phyloP scores from a whole-genome alignment of 2,113 vertebrate species.

The Odontophorus gujanensis region DNA sequence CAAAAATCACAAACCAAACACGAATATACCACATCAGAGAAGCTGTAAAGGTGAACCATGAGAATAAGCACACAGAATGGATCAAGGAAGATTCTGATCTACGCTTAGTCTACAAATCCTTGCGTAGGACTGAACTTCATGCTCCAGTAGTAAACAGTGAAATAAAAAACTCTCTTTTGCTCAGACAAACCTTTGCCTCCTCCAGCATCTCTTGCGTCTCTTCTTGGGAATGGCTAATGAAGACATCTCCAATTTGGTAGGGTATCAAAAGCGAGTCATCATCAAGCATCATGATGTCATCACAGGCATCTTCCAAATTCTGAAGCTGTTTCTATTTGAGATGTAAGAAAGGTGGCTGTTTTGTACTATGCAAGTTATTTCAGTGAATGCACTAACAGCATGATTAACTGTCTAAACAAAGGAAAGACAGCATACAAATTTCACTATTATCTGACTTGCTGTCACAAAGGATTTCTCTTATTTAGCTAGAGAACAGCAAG shows the following conservation, averaged over 20 bases:
- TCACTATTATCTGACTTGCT: background rate
- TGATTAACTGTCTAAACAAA: background rate
- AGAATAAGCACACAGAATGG: background rate
- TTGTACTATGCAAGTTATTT: background rate
- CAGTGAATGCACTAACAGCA: background rate
- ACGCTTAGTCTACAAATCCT: background rate
- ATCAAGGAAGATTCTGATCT: background rate
- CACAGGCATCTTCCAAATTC: slow-evolving; percentile 94
- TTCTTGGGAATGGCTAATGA: slow-evolving; percentile 94
- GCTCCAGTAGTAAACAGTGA: background rate
- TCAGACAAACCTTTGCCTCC: slow-evolving; percentile 87
- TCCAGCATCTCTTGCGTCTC: slow-evolving; percentile 96
- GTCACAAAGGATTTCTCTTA: background rate
- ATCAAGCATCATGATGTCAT: slow-evolving; percentile 93
- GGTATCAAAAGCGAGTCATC: slow-evolving; percentile 89
- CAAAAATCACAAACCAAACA: background rate
- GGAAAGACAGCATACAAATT: background rate
- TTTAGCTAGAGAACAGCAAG: background rate
- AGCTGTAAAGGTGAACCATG: background rate
- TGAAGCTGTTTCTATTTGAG: slow-evolving; percentile 90
- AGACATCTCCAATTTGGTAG: slow-evolving; percentile 96
- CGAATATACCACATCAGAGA: background rate
- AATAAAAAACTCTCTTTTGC: background rate
- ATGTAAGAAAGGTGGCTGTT: background rate
- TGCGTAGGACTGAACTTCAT: background rate